phyloP scores from a whole-genome alignment of 2,888 invertebrate species.

The Orchestes rusci region DNA sequence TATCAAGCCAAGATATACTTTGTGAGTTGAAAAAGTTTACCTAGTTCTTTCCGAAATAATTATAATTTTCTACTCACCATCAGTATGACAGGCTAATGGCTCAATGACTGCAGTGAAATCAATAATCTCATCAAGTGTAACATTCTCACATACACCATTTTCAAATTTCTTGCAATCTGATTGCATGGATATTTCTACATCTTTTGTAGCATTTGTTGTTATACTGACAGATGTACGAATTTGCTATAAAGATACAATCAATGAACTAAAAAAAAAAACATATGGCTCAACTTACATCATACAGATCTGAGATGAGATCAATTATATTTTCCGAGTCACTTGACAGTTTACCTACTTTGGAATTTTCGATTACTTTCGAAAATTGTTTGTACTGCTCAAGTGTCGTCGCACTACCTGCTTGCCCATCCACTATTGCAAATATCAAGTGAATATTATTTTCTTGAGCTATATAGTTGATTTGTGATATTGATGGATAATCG shows the following conservation, averaged over 20 bases:
- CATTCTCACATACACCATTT: conserved; percentile 54
- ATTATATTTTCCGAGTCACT: conserved; percentile 61
- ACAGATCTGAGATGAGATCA: conserved; percentile 59
- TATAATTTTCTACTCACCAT: conserved; percentile 35
- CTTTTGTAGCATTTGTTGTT: conserved; percentile 40
- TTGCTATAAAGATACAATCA: conserved; percentile 41
- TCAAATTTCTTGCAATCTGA: conserved; percentile 42
- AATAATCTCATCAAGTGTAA: conserved; percentile 54
- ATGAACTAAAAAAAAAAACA: too few relatives aligned
- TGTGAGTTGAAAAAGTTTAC: too few relatives aligned
- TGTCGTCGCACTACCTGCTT: not conserved
- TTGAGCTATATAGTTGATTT: conserved; percentile 54
- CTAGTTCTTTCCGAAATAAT: too few relatives aligned
- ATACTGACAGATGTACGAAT: conserved; percentile 44
- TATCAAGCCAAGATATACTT: too few relatives aligned
- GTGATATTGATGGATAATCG: conserved; percentile 76
- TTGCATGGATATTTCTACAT: conserved; percentile 52
- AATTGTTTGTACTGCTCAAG: conserved; percentile 47
- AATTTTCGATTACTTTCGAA: conserved; percentile 56
- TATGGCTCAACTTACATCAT: conserved; percentile 48
- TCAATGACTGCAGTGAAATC: conserved; percentile 50
- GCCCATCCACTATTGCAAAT: conserved; percentile 56
- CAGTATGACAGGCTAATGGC: conserved; percentile 53
- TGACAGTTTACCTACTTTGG: conserved; percentile 56
- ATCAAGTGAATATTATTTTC: conserved; percentile 70